Conservation (phyloP, 2,797 vertebrate genomes). For the Sylvia borin region DNA sequence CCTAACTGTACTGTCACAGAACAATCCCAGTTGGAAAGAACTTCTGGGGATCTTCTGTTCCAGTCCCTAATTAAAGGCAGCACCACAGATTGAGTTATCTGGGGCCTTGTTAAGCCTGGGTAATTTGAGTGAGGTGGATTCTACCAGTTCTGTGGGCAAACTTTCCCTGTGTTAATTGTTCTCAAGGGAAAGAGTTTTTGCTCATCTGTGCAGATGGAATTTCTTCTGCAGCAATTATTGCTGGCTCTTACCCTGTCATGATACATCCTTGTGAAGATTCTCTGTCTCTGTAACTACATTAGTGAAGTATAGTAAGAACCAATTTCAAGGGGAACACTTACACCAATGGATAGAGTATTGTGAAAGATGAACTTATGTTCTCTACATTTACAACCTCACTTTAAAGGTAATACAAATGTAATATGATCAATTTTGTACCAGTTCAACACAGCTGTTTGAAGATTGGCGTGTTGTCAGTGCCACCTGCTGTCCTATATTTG, state of each 20-base stretch:
- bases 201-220: not conserved
- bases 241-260: not conserved
- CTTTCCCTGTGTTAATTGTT: not conserved
- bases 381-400: not conserved
- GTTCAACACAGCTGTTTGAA: not conserved
- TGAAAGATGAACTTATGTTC: not conserved
- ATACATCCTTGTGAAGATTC: not conserved
- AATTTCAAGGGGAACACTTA: not conserved
- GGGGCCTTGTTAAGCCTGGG: not conserved
- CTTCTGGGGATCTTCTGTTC: not conserved
- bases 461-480: slow-evolving; percentile 19
- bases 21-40: not conserved
- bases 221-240: not conserved
- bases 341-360: not conserved
- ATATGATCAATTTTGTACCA: not conserved
- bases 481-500: slow-evolving; percentile 38
- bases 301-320: not conserved
- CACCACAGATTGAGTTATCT: not conserved
- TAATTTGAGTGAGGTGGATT: not conserved
- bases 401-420: not conserved
- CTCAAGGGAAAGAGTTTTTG: not conserved
- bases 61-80: not conserved
- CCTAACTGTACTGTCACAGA: not conserved
- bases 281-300: not conserved
- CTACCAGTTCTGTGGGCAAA: not conserved